Percentiles rank a stretch among this genome's conserved stretches.
phyloP scores from a whole-genome alignment of 2,113 vertebrate species.

The Sebastes schlegelii region DNA sequence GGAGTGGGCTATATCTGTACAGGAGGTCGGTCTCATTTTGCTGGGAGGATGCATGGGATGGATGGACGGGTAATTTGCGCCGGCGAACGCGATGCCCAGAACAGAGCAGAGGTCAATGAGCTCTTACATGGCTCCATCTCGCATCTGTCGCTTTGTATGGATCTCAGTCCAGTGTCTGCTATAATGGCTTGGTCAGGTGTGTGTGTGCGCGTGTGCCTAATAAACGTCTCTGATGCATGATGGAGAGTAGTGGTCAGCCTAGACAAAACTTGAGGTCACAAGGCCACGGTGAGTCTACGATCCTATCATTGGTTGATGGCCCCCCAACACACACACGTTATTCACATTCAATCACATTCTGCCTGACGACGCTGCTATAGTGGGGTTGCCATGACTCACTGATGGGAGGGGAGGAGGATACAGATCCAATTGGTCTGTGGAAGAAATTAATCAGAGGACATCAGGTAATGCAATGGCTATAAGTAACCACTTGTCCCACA shows the following conservation, averaged over 20 bases:
- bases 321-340: constrained; percentile 16
- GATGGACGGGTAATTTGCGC: constrained; percentile 63
- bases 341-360: constrained; percentile 51
- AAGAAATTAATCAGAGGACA: constrained; percentile 48
- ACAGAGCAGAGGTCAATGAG: constrained; percentile 69
- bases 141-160: constrained; percentile 69
- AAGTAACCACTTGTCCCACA: constrained; percentile 19
- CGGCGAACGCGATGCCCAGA: constrained; percentile 34
- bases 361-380: constrained; percentile 38
- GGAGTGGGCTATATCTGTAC: constrained; percentile 16
- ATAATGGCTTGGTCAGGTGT: constrained; percentile 16
- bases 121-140: constrained; percentile 56
- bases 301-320: constrained; percentile 17
- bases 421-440: constrained; percentile 47
- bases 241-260: constrained; percentile 29
- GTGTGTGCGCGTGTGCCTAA: not conserved
- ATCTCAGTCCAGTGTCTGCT: constrained; percentile 48
- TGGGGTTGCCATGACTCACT: constrained; percentile 62
- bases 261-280: constrained; percentile 40
- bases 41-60: constrained; percentile 22
- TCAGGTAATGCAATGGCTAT: not conserved
- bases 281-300: constrained; percentile 34
- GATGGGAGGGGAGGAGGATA: constrained; percentile 26
- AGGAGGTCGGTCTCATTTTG: constrained; percentile 41
- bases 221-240: constrained; percentile 41